phyloP scores from a whole-genome alignment of 2,797 vertebrate species.

The Rhinichthys osculus region DNA sequence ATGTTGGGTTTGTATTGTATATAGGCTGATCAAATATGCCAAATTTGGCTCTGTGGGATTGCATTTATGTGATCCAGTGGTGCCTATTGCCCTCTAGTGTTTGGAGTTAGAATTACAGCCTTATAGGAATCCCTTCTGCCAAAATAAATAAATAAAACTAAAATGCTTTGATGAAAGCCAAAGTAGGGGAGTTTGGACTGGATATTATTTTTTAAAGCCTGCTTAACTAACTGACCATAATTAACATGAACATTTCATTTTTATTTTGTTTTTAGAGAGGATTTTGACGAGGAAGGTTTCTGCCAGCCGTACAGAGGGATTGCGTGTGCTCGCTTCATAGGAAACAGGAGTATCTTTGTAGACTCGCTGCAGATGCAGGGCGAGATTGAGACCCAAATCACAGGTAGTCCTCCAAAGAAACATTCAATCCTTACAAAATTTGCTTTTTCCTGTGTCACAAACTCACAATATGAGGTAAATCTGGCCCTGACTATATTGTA shows the following conservation, averaged over 20 bases:
- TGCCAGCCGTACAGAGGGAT: slow-evolving; percentile 98
- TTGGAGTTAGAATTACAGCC: slow-evolving; percentile 39
- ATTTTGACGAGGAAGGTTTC: slow-evolving; percentile 95
- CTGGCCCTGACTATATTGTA: not conserved
- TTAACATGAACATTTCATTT: slow-evolving; percentile 32
- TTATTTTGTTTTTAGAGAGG: slow-evolving; percentile 78
- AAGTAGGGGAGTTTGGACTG: not conserved
- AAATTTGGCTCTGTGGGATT: not conserved
- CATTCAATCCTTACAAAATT: not conserved
- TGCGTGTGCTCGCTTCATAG: slow-evolving; percentile 95
- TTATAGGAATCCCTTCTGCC: not conserved
- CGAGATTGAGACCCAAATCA: slow-evolving; percentile 98
- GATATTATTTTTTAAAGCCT: slow-evolving; percentile 17
- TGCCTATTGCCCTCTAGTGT: slow-evolving; percentile 72
- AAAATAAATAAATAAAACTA: not conserved
- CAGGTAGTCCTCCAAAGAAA: slow-evolving; percentile 78
- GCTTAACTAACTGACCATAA: slow-evolving; percentile 4
- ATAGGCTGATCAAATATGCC: not conserved
- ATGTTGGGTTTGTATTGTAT: slow-evolving; percentile 25
- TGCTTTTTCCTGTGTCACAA: not conserved
- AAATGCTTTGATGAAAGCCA: not conserved
- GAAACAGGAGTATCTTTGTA: slow-evolving; percentile 96
- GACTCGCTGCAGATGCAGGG: slow-evolving; percentile 98
- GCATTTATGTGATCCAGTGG: not conserved
- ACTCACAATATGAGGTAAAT: no score